phyloP scores from a whole-genome alignment of 2,113 vertebrate species.

The Gorsachius goisagi region DNA sequence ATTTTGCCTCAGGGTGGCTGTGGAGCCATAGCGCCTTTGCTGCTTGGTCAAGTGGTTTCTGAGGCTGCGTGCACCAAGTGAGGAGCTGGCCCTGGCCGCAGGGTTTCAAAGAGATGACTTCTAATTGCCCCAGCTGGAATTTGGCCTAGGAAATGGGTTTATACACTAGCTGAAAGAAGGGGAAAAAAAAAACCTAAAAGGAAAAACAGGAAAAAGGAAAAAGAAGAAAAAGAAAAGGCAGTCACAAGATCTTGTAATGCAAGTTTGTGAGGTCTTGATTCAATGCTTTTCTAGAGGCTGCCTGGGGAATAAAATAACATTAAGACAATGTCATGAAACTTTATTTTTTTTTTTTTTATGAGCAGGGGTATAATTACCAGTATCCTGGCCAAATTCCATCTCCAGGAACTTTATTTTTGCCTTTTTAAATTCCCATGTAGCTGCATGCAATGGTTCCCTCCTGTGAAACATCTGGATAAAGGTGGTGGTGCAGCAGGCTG shows the following conservation, averaged over 20 bases:
- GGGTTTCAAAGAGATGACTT: neutral
- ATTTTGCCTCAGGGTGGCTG: neutral
- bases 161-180: neutral
- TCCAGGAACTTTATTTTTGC: neutral
- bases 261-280: neutral
- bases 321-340: neutral
- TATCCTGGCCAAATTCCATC: neutral
- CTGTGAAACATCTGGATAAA: neutral
- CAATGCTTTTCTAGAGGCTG: neutral
- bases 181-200: too few species aligned
- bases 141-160: neutral
- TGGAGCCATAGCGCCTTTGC: neutral
- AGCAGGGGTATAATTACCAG: neutral
- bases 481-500: neutral
- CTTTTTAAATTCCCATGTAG: neutral
- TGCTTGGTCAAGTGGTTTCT: neutral
- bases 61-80: accelerated
- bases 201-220: neutral
- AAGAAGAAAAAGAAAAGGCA: neutral
- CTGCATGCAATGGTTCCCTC: neutral
- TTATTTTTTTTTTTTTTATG: neutral
- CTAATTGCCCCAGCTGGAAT: neutral
- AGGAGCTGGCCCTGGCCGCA: neutral
- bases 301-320: neutral
- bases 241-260: neutral